Evolutionary conservation across 1,140 invertebrate species (phyloP), one percentile per base, ranked within the genome.

Genomic region (Neelides sp.): DNA sequence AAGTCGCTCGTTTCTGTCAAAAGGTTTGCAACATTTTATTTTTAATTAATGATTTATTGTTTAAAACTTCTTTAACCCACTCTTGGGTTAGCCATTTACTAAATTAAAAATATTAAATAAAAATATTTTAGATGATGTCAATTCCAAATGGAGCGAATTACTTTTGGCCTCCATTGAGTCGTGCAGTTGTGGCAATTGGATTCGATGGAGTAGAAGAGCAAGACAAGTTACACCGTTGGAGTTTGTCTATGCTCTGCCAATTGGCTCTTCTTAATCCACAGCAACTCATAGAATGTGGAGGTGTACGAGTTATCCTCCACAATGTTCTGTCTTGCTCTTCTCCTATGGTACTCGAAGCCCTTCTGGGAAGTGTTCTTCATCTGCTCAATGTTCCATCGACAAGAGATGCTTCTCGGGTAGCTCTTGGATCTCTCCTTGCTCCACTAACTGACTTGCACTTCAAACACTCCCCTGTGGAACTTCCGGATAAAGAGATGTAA

Each of bases 391-490:
- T 80, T 67, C 89, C 89, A 0, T 70, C 76, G n/a, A 86, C 85
- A 1, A 72, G 92, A 39, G 69, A 73, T 53, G 72, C 75, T 44
- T 79, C 81, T 30, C 77, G 75, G 13, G 75, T 89, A 3, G 81
- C 86, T 61, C 68, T 93, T n/a, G 72, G 86, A 59, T 82, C 78
- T 15, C 71, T 95, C 3, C 80, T 90, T 35, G 86, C 88, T 1
- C 87, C 90, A 2, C 93, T 92, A 62, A 93, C 88, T 61, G 91
- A 95, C 70, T 82, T 88, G 61, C 84, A 92, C 63, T 85, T 75
- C 66, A 78, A 65, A 66, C 77, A 60, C 66, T 73, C 56, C 68
- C 76, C 59, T 68, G 22, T 40, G 22, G 72, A 69, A 70, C 73
- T 64, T 63, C 75, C 50, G 17, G 61, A 61, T 48, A 59, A 55